phyloP scores from a whole-genome alignment of 2,888 invertebrate species.

The Maniola hyperantus region DNA sequence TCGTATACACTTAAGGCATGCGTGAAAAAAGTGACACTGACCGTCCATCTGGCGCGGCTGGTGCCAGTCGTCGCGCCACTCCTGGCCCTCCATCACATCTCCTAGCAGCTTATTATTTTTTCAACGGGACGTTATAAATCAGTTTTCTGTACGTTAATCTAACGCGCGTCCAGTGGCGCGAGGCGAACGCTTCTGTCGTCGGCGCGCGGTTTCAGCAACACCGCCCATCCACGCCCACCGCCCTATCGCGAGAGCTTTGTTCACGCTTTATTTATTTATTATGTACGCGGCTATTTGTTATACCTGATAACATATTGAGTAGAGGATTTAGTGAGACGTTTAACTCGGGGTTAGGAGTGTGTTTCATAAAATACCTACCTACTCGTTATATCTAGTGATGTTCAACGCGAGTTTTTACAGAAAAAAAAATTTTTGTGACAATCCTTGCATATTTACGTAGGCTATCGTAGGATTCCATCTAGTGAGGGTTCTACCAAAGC shows the following conservation, averaged over 20 bases:
- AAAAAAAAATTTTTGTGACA: too few species aligned
- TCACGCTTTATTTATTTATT: slow-evolving; percentile 61
- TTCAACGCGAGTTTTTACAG: too few species aligned
- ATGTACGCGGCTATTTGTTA: slow-evolving; percentile 50
- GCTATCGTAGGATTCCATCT: too few species aligned
- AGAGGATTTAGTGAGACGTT: slow-evolving; percentile 17
- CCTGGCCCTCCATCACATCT: slow-evolving; percentile 79
- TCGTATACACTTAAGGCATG: slow-evolving; percentile 31
- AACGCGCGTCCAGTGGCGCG: slow-evolving; percentile 73
- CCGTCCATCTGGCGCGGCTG: slow-evolving; percentile 74
- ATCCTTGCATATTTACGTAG: too few species aligned
- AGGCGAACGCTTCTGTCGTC: slow-evolving; percentile 88
- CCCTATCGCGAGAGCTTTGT: slow-evolving; percentile 53
- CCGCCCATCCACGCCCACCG: slow-evolving; percentile 55
- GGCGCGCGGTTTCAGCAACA: slow-evolving; percentile 85
- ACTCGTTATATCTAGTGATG: too few species aligned
- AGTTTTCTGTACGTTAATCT: slow-evolving; percentile 76
- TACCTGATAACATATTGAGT: slow-evolving; percentile 23
- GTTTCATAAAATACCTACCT: too few species aligned
- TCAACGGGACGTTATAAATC: slow-evolving; percentile 81
- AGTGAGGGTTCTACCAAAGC: too few species aligned
- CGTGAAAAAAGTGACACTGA: slow-evolving; percentile 54
- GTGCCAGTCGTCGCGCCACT: slow-evolving; percentile 78
- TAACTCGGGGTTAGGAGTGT: not conserved
- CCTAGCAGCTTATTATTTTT: slow-evolving; percentile 76